These are phyloP conservation scores for Turritopsis dohrnii DNA, from an alignment of 30 jellyfish, hydroid and myxozoan species.

Conservation along the genomic window DNA sequence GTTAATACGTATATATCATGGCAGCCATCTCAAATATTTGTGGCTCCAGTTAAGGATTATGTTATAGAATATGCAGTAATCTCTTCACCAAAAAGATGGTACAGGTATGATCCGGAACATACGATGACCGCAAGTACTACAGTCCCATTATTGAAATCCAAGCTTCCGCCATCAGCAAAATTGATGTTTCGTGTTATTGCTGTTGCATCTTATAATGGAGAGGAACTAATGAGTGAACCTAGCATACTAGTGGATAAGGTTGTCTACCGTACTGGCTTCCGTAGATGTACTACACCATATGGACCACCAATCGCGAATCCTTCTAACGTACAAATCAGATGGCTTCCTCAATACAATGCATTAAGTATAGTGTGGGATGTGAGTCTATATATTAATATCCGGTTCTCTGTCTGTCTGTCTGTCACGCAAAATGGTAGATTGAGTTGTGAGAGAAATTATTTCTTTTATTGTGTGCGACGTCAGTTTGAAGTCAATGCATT, in stretches of 20 bases:
- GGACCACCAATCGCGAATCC: conserved; percentile 31
- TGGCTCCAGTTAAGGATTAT: conserved; percentile 1
- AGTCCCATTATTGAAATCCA: not conserved
- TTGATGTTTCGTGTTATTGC: conserved; percentile 28
- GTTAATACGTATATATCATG: not conserved
- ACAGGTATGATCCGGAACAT: not conserved
- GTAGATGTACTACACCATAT: conserved; percentile 3
- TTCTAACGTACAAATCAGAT: not conserved
- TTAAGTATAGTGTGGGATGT: conserved; percentile 32
- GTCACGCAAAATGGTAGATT: too few relatives aligned
- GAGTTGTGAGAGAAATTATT: too few relatives aligned
- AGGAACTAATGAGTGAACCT: conserved; percentile 5
- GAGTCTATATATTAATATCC: too few relatives aligned
- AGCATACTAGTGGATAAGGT: too few relatives aligned
- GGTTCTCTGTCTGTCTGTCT: too few relatives aligned
- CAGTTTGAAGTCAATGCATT: too few relatives aligned
- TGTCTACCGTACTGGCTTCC: not conserved
- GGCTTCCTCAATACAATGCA: not conserved
- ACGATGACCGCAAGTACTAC: not conserved
- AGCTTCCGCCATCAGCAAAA: conserved; percentile 20
- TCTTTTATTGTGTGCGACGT: too few relatives aligned
- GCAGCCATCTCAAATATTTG: not conserved
- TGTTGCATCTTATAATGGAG: not conserved
- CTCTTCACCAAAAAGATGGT: not conserved
- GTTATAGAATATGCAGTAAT: conserved; percentile 8